Evolutionary conservation across 2,888 invertebrate species (phyloP).

Genomic region (Amphipyra tragopoginis): DNA sequence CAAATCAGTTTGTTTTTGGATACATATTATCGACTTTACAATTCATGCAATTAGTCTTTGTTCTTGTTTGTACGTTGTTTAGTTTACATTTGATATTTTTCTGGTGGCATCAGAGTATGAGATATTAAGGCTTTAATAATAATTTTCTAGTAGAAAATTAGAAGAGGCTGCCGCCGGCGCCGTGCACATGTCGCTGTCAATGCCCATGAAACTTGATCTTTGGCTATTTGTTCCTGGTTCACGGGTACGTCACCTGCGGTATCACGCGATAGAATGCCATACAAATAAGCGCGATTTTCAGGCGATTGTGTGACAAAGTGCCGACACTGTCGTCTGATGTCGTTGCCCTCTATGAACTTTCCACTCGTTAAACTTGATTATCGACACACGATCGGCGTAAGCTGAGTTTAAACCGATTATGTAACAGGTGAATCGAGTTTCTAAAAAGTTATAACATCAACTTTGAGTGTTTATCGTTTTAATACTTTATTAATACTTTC

Average conservation of each 20-base stretch:
- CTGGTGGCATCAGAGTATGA: conserved; percentile 27
- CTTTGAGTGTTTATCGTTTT: conserved; percentile 29
- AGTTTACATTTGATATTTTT: background rate
- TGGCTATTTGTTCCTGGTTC: conserved; percentile 74
- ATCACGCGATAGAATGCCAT: conserved; percentile 73
- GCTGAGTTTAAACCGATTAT: conserved; percentile 65
- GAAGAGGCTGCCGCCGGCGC: conserved; percentile 20
- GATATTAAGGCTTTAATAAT: conserved; percentile 33
- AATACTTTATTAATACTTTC: conserved; percentile 18
- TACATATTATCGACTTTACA: background rate
- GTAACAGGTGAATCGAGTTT: conserved; percentile 72
- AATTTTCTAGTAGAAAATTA: conserved; percentile 40
- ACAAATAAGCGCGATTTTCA: conserved; percentile 79
- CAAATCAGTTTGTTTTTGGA: conserved; percentile 15
- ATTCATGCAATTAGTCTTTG: background rate
- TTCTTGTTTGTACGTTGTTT: conserved; percentile 17
- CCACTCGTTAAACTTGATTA: conserved; percentile 86
- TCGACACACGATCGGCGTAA: conserved; percentile 77
- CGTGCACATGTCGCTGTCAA: conserved; percentile 58
- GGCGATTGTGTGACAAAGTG: conserved; percentile 78
- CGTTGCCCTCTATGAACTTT: conserved; percentile 85
- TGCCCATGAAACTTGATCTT: conserved; percentile 62
- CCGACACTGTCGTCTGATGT: conserved; percentile 71
- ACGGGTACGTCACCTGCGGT: conserved; percentile 54
- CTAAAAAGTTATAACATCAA: conserved; percentile 51